Percentiles rank a stretch among this genome's conserved stretches.
Conservation (phyloP, 2,113 vertebrate species). For the Talpa occidentalis region DNA sequence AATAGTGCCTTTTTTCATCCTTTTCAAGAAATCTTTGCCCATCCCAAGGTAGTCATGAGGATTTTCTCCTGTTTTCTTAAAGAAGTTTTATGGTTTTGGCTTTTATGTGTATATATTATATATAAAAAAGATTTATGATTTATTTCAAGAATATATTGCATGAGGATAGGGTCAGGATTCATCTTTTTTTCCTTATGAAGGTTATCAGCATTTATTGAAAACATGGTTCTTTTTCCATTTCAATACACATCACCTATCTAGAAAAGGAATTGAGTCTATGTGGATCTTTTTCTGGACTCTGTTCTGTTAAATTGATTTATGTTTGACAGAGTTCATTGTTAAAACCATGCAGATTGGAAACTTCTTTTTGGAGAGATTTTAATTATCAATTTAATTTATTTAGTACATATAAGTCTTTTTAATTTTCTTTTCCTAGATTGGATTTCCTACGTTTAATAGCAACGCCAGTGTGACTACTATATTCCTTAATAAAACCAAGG, state of each 20-base stretch:
- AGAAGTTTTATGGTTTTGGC: not conserved
- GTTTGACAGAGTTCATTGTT: not conserved
- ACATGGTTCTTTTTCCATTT: not conserved
- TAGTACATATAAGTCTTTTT: not conserved
- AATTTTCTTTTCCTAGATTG: not conserved
- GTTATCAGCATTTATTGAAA: conserved; percentile 1
- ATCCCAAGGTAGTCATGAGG: not conserved
- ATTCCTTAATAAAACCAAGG: not conserved
- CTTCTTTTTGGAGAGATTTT: conserved; percentile 8
- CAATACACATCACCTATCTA: not conserved
- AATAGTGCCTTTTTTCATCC: not conserved
- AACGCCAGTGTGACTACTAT: not conserved
- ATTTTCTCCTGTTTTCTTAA: not conserved
- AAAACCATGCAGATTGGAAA: not conserved
- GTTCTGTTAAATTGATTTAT: not conserved
- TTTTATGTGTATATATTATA: not conserved
- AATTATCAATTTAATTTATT: not conserved
- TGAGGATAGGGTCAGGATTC: not conserved
- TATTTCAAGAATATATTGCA: not conserved
- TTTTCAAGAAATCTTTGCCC: not conserved
- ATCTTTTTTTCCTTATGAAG: not conserved
- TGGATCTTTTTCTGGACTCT: not conserved
- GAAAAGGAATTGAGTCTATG: not conserved
- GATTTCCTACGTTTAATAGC: not conserved
- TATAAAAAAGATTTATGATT: not conserved